These are phyloP conservation scores for Parapsyche elsis DNA, from an alignment of 1,140 invertebrate species.

Conservation along the genomic window DNA sequence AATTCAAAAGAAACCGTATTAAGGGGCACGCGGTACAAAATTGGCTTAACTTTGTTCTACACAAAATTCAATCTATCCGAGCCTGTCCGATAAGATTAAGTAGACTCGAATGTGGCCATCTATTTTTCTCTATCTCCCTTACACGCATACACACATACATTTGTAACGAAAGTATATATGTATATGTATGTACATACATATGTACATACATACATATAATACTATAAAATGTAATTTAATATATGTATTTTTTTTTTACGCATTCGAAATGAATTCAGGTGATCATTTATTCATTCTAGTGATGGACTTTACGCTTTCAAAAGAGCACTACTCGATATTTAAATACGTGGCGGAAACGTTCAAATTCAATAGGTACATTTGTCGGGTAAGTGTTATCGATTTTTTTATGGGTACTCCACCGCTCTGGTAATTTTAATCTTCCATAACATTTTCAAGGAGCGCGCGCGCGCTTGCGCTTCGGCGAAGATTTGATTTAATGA, in stretches of 20 bases:
- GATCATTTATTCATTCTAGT: too few species aligned
- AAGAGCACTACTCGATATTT: too few species aligned
- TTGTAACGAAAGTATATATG: neutral
- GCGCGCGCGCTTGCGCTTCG: neutral
- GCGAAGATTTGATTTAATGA: slow-evolving; percentile 31
- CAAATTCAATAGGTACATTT: too few species aligned
- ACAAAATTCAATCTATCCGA: slow-evolving; percentile 32
- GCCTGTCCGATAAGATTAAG: slow-evolving; percentile 33
- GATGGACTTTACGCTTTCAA: too few species aligned
- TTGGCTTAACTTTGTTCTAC: slow-evolving; percentile 22
- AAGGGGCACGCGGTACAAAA: neutral
- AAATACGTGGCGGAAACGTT: too few species aligned
- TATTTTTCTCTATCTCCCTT: slow-evolving; percentile 1
- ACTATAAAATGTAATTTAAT: too few species aligned
- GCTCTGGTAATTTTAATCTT: neutral
- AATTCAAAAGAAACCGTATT: slow-evolving; percentile 17
- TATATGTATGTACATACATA: neutral
- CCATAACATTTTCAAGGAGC: neutral
- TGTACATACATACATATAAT: neutral
- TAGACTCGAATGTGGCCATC: slow-evolving; percentile 27
- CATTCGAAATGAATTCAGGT: too few species aligned
- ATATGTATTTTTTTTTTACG: too few species aligned
- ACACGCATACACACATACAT: neutral
- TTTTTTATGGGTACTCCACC: neutral
- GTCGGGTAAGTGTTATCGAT: neutral